phyloP scores from a whole-genome alignment of 2,888 invertebrate species.

The Neocrepidodera transversa region DNA sequence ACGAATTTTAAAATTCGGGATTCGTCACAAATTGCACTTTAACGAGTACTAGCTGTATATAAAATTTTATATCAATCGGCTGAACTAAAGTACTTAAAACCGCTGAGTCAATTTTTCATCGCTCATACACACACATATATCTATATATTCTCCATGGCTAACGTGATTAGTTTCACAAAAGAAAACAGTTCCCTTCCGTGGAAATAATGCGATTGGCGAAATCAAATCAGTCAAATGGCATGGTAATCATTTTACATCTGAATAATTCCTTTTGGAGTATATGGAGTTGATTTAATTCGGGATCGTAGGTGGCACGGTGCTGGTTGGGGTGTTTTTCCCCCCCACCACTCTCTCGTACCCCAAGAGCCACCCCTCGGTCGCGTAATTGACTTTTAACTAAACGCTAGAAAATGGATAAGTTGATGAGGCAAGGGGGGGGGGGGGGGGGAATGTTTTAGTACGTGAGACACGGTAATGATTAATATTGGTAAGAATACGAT shows the following conservation, averaged over 20 bases:
- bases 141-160: too few relatives aligned
- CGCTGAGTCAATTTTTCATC: too few relatives aligned
- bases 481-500: too few relatives aligned
- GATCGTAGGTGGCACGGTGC: conserved; percentile 41
- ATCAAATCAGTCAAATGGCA: conserved; percentile 43
- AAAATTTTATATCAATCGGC: too few relatives aligned
- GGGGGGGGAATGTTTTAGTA: conserved; percentile 34
- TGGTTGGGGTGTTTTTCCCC: conserved; percentile 27
- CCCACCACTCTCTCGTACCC: neutral
- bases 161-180: conserved; percentile 27
- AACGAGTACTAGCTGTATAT: too few relatives aligned
- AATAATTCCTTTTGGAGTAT: conserved; percentile 48
- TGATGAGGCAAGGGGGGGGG: conserved; percentile 55
- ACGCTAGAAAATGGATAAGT: conserved; percentile 62
- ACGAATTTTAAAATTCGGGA: too few relatives aligned
- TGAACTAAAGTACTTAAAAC: too few relatives aligned
- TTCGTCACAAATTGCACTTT: too few relatives aligned
- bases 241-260: conserved; percentile 51
- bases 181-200: conserved; percentile 27
- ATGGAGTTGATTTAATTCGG: conserved; percentile 49
- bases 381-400: conserved; percentile 62
- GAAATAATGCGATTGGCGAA: conserved; percentile 34
- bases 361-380: conserved; percentile 46
- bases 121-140: too few relatives aligned
- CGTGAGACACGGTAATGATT: conserved; percentile 24